Evolutionary conservation across 2,888 invertebrate genomes (phyloP), one percentile per base, ranked within the genome.

Genomic region (Volucella bombylans): DNA sequence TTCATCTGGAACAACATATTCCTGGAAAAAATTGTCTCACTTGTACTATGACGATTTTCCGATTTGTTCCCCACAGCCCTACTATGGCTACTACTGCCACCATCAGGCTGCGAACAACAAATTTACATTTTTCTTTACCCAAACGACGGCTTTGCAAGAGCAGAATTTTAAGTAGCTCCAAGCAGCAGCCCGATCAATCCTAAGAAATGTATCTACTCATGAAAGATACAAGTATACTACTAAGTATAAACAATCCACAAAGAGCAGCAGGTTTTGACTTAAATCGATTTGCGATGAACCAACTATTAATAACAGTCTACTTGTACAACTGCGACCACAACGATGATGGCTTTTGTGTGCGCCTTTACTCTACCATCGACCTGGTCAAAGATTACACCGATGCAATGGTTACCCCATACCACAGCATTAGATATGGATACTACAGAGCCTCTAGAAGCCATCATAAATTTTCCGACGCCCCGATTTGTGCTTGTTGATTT

Each of bases 201-300:
- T 0, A 4, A 65, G 12, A 45, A 79, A 43, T 61, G 45, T 78
- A 78, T 73, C 79, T 31, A 6, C 31, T 1, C 59, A 52, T 45
- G 47, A 45, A 68, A 74, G 68, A 39, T 38, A 64, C 59, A 55
- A 14, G 49, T 43, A 50, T 43, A n/a, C n/a, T n/a, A n/a, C n/a
- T n/a, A 31, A 31, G 31, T 31, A 31, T 31, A 6, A 6, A 38
- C 14, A 39, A 12, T 8, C n/a, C 45, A 47, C 62, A 4, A 3
- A 47, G 50, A 74, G 65, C 10, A 55, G 61, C 62, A 61, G 85
- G 76, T 67, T 80, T 72, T 67, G 76, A 77, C 80, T 80, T 68
- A 77, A 85, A 85, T 85, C 85, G 85, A 85, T 85, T 85, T 85
- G 80, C 80, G 57, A 85, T 80, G 85, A 76, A 80, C 80, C 67